Percentiles rank a stretch among this genome's conserved stretches.
These are phyloP conservation scores for Lithophane ornitopus DNA, from an alignment of 2,888 invertebrate species.

Conservation along the genomic window DNA sequence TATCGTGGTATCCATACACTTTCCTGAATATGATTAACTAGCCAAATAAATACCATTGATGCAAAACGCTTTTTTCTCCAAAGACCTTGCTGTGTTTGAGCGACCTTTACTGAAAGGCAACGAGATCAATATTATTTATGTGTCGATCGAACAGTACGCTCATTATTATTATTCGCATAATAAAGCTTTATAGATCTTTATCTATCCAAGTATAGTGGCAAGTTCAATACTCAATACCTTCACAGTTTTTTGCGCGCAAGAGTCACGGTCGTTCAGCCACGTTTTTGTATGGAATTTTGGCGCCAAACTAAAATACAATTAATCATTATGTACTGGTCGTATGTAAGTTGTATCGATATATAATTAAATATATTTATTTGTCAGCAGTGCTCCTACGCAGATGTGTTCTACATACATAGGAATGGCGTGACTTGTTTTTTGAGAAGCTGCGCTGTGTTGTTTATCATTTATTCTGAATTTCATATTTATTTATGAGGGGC, in stretches of 20 bases:
- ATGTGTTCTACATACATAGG: conserved; percentile 58
- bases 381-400: conserved; percentile 57
- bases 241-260: conserved; percentile 74
- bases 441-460: conserved; percentile 63
- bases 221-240: conserved; percentile 69
- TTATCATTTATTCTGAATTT: conserved; percentile 74
- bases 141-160: conserved; percentile 39
- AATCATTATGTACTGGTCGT: conserved; percentile 69
- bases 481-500: conserved; percentile 81
- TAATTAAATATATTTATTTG: conserved; percentile 52
- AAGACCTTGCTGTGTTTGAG: conserved; percentile 68
- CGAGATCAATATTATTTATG: conserved; percentile 60
- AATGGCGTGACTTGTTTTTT: conserved; percentile 73
- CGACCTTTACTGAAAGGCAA: conserved; percentile 73
- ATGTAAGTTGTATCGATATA: conserved; percentile 48
- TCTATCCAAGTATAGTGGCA: conserved; percentile 53
- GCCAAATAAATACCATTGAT: conserved; percentile 75
- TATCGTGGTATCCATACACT: conserved; percentile 22
- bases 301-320: conserved; percentile 83
- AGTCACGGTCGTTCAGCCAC: conserved; percentile 88
- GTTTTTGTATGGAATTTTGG: conserved; percentile 89
- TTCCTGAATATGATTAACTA: conserved; percentile 44
- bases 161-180: conserved; percentile 57
- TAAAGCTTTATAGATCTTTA: conserved; percentile 49
- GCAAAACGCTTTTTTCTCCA: conserved; percentile 66